Conservation (phyloP, 1,140 invertebrate species). For the Watersipora subatra region DNA sequence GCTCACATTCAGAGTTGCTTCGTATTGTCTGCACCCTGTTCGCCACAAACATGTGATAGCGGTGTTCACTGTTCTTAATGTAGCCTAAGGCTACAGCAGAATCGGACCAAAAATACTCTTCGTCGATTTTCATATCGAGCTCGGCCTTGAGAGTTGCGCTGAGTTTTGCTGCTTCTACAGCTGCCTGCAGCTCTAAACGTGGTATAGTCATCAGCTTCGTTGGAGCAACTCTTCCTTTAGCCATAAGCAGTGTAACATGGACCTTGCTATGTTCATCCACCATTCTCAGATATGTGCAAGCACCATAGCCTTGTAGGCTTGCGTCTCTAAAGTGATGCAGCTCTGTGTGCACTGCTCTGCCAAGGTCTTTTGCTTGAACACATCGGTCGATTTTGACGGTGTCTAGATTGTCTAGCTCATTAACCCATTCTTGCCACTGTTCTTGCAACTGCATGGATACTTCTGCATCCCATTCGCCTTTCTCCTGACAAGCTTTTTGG, state of each 20-base stretch:
- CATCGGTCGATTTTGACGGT: not conserved
- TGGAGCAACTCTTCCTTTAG: not conserved
- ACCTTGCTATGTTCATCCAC: not conserved
- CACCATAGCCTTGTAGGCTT: not conserved
- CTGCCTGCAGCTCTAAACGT: too few relatives aligned
- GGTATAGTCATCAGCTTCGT: not conserved
- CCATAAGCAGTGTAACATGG: not conserved
- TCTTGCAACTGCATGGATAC: not conserved
- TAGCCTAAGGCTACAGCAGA: too few relatives aligned
- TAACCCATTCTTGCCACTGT: not conserved
- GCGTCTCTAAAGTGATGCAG: slow-evolving; percentile 2
- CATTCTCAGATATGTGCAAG: not conserved
- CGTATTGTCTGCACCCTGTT: too few relatives aligned
- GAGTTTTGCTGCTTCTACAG: too few relatives aligned
- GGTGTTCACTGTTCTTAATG: too few relatives aligned
- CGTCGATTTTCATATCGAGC: too few relatives aligned
- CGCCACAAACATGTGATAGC: too few relatives aligned
- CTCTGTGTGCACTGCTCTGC: not conserved
- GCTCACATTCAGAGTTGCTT: too few relatives aligned
- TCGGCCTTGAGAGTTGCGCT: too few relatives aligned
- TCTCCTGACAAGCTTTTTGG: not conserved
- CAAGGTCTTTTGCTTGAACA: not conserved
- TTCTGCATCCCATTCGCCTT: not conserved
- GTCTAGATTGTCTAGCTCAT: not conserved
- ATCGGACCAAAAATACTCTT: too few relatives aligned